A percentile compares a stretch with the other conserved stretches of the same genome.
Evolutionary conservation across 2,113 vertebrate species (phyloP).

Genomic region (Rallus limicola): DNA sequence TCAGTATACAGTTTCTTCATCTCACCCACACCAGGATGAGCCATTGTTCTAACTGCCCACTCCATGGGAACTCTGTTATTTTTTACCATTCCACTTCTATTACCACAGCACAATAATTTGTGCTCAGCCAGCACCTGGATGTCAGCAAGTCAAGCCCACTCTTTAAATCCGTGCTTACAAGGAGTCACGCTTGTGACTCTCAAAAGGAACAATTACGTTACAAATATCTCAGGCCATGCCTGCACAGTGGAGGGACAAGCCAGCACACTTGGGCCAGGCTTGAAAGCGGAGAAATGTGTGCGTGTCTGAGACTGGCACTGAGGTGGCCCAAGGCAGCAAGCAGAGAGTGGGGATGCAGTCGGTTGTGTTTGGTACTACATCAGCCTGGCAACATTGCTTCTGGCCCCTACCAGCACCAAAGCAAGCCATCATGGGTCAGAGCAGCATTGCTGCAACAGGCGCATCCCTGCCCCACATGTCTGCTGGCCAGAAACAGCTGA

Average conservation of each 20-base stretch:
- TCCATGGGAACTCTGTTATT: not conserved
- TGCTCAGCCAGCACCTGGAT: not conserved
- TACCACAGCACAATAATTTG: not conserved
- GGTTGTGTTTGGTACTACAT: not conserved
- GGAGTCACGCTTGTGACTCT: not conserved
- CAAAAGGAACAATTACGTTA: not conserved
- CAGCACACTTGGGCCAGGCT: not conserved
- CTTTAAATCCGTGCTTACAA: not conserved
- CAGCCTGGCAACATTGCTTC: rapidly evolving
- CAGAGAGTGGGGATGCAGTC: rapidly evolving
- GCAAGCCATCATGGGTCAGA: rapidly evolving
- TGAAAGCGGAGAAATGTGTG: rapidly evolving
- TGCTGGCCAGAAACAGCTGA: not conserved
- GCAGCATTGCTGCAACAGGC: not conserved
- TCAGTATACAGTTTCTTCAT: not conserved
- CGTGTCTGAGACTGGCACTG: rapidly evolving
- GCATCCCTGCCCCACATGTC: too few relatives aligned
- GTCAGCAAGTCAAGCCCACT: not conserved
- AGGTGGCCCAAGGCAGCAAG: not conserved
- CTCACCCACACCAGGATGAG: not conserved
- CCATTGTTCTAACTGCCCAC: not conserved
- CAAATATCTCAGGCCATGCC: not conserved
- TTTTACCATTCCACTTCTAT: not conserved
- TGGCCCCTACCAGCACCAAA: rapidly evolving
- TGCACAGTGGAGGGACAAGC: not conserved